Evolutionary conservation across 2,113 vertebrate genomes (phyloP), one percentile per base, ranked within the genome.

Genomic region (Puffinus mauretanicus): DNA sequence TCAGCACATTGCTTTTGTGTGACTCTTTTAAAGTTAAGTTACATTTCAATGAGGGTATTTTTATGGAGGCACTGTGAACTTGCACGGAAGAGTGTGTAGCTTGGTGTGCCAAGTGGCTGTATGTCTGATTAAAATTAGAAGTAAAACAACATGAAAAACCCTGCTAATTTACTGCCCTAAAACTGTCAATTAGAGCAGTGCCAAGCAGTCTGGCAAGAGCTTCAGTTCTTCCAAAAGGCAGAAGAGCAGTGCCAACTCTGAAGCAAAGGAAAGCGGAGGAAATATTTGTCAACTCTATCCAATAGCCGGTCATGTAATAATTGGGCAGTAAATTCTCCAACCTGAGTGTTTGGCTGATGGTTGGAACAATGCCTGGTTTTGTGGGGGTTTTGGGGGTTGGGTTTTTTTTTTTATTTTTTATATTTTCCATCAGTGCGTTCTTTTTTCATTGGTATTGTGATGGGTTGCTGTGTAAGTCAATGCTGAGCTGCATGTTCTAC

Each of bases 61-160:
- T 96, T 84, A 93, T 60, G 77, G 80, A 87, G 75, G 78, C 65
- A 54, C 87, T 91, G 85, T 76, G 76, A 94, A 77, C 87, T 96
- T 90, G 88, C 94, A 97, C 5, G 15, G 81, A 85, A 94, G 92
- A 94, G 81, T 22, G 62, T 54, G 49, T 32, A 49, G 51, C 42
- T 95, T 17, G 54, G 51, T 88, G 82, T 92, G 96, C 93, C 93
- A 94, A 96, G 79, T 66, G 60, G 55, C 86, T 93, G 44, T 82
- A 71, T 86, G 81, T 82, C 92, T 96, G 95, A 95, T 95, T 95
- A 97, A 97, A 96, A 97, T 95, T 96, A 97, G 90, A 96, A 96
- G 71, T 96, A 88, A 93, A 97, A 87, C 88, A 94, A 92, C 94
- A 84, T 76, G 80, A 96, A 97, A 97, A 94, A 94, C 92, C 90